Evolutionary conservation across 2,888 invertebrate species (phyloP).

Genomic region (Camponotus fellah): DNA sequence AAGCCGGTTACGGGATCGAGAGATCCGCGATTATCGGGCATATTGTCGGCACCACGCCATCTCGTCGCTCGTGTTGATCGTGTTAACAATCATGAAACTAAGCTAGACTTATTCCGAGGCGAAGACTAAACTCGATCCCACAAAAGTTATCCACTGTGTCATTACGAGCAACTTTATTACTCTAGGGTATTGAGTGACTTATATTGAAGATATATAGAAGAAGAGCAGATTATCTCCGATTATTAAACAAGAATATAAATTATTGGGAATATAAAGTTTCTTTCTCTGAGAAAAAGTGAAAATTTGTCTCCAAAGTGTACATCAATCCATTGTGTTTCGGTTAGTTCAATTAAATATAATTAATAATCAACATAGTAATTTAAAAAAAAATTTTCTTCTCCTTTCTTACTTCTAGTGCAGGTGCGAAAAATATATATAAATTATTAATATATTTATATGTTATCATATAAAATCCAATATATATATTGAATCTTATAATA

Average conservation of each 20-base stretch:
- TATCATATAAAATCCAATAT: not conserved
- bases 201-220: not conserved
- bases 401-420: no score
- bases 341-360: not conserved
- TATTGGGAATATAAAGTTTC: not conserved
- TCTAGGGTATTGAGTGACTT: not conserved
- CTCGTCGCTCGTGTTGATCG: slow-evolving; percentile 63
- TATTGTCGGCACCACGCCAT: slow-evolving; percentile 68
- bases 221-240: not conserved
- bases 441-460: no score
- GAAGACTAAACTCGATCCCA: slow-evolving; percentile 53
- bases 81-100: slow-evolving; percentile 61
- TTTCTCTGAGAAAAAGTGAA: not conserved
- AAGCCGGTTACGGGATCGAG: slow-evolving; percentile 66
- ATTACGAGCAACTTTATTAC: slow-evolving; percentile 15
- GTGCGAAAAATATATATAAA: no score
- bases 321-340: not conserved
- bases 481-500: not conserved
- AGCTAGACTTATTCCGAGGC: not conserved
- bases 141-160: slow-evolving; percentile 57
- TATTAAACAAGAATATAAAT: not conserved
- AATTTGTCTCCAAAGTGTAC: not conserved
- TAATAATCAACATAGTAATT: not conserved
- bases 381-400: not conserved
- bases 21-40: slow-evolving; percentile 74